These are phyloP conservation scores for Collichthys lucidus DNA, from an alignment of 2,113 vertebrate genomes.

Conservation along the genomic window DNA sequence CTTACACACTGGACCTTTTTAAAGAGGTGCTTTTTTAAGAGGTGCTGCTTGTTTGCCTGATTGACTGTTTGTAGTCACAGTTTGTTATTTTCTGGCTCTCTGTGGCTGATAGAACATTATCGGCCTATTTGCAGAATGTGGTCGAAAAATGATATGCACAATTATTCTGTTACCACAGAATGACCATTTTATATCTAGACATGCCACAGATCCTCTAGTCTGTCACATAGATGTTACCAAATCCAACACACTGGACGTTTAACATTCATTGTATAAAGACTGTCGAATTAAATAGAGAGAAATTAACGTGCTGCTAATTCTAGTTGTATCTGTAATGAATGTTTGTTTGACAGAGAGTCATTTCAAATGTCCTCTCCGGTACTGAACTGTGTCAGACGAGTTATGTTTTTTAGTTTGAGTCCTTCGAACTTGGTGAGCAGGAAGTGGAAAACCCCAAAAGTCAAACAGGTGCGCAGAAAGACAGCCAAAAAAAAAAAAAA, in stretches of 20 bases:
- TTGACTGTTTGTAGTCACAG: too few relatives aligned
- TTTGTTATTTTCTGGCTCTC: background rate
- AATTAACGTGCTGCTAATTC: background rate
- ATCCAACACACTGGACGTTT: too few relatives aligned
- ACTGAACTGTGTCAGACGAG: background rate
- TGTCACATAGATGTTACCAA: too few relatives aligned
- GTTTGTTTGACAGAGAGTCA: background rate
- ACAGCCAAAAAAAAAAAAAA: background rate
- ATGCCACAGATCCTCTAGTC: too few relatives aligned
- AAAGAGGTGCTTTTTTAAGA: too few relatives aligned
- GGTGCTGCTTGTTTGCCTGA: background rate
- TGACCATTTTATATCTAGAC: too few relatives aligned
- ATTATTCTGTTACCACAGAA: too few relatives aligned
- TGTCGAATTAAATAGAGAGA: background rate
- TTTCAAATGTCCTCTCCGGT: background rate
- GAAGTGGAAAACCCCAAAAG: background rate
- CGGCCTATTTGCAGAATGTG: too few relatives aligned
- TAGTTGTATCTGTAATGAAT: background rate
- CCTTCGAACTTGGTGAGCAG: background rate
- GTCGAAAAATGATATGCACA: too few relatives aligned
- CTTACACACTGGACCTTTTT: too few relatives aligned
- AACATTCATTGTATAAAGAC: too few relatives aligned
- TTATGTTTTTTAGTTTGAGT: background rate
- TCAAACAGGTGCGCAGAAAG: constrained; percentile 1
- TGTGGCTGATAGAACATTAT: background rate